These are phyloP conservation scores for Coregonus sp. DNA, from an alignment of 2,797 vertebrate species.

Conservation along the genomic window DNA sequence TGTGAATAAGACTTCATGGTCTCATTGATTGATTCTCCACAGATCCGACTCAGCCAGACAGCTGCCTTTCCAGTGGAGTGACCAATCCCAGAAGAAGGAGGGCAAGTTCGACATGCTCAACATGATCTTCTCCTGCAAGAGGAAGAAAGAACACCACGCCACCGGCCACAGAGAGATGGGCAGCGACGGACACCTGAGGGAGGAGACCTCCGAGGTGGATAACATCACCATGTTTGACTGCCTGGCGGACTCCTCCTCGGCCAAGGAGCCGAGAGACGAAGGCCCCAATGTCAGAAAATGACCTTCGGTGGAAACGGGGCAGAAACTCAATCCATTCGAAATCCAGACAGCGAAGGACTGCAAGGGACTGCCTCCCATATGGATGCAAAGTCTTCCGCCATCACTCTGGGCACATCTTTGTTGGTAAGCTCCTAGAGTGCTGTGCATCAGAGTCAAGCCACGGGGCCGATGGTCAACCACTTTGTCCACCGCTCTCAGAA, in stretches of 20 bases:
- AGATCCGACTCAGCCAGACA: conserved; percentile 69
- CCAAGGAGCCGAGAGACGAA: conserved; percentile 61
- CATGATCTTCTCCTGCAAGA: conserved; percentile 84
- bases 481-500: conserved; percentile 76
- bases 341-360: conserved; percentile 66
- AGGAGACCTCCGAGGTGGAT: conserved; percentile 61
- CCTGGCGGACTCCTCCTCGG: conserved; percentile 68
- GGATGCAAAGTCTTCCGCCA: conserved; percentile 82
- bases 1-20: neutral
- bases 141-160: conserved; percentile 69
- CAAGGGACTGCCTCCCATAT: conserved; percentile 72
- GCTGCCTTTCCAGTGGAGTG: conserved; percentile 57
- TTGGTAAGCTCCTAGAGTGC: conserved; percentile 65
- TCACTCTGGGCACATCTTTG: conserved; percentile 73
- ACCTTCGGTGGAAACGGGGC: conserved; percentile 54
- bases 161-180: conserved; percentile 60
- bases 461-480: conserved; percentile 52
- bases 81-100: conserved; percentile 73
- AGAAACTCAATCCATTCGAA: conserved; percentile 69
- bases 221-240: conserved; percentile 23
- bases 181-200: conserved; percentile 54
- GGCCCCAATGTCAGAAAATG: conserved; percentile 64
- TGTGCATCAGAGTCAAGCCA: conserved; percentile 50
- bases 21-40: conserved; percentile 6
- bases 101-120: conserved; percentile 79